Evolutionary conservation across 2,888 invertebrate genomes (phyloP), one percentile per base, ranked within the genome.

Genomic region (Microplitis deprimator): DNA sequence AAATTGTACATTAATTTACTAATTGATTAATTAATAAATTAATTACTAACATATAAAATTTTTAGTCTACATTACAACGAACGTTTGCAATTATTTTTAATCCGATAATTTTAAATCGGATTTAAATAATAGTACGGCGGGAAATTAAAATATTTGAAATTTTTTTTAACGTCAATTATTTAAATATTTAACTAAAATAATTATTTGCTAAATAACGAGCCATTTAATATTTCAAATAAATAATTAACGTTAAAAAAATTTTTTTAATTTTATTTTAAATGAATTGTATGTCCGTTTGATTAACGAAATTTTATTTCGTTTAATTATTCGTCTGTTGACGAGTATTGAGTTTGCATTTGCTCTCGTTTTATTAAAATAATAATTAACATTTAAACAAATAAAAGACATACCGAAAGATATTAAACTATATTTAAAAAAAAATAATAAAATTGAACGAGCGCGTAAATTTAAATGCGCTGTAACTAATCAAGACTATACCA

Each of bases 1-100:
- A 85, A 87, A 82, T 84, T 82, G 82, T 83, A 82, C 81, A 82
- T 81, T 81, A 84, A 72, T 73, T 77, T 13, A 50, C 13, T 50
- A 50, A 77, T 77, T 68, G 69, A 72, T 39, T 62, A 71, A 64
- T 75, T 3, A 74, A 41, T 41, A 38, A 41, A 20, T 50, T 65
- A 65, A 76, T 65, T 74, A 81, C 80, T 62, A 50, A 50, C 50
- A 79, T 72, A 79, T 81, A 77, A 74, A 79, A 79, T 76, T 77
- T 83, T 73, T 78, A 79, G 80, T 81, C 79, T 80, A 82, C 81
- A 82, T 84, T 82, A 84, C 85, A 85, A 86, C 87, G 86, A 86
- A 86, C 83, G 84, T 83, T 84, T 80, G 80, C 75, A n/a, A 17
- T 8, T 17, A 69, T 61, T 50, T 50, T 8, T 10, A 13, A 50